Base-by-base conservation (phyloP, 2,113 vertebrate genomes). In the Rhodinocichla rosea region DNA sequence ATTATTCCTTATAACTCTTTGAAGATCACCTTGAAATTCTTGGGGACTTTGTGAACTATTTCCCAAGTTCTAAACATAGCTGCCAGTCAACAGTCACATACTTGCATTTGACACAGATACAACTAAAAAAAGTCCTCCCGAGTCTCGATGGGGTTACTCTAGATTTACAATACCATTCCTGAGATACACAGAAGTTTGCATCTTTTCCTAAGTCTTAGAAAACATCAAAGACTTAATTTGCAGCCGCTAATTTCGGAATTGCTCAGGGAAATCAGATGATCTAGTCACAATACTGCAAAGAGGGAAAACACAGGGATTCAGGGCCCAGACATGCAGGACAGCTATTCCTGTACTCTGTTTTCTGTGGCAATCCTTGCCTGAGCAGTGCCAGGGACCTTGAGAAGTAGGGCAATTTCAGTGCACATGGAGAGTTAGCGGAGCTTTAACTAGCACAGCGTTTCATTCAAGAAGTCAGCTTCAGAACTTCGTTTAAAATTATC, bases 401-500 rank as follows among this genome's bases (percentile, higher is more conserved):
- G 95, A 98, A 98, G 96, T 96, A 98, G 98, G 97, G 83, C 96
- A 98, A 42, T 44, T 89, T 95, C 93, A 89, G 93, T 94, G 83
- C 83, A 91, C 65, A 84, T 15, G 1, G 65, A 96, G 81, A 95
- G 87, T 53, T 56, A 97, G 86, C 28, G 44, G 89, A 92, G 93
- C 92, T 96, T 94, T 97, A 95, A 97, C 93, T 95, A 95, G 97
- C 85, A 95, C 87, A 97, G 93, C 91, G 26, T 78, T 98, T 94
- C 96, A 97, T 97, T 97, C 96, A 97, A 96, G 95, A 97, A 95
- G 95, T 73, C 95, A 83, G 79, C 97, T 98, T 97, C 96, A 97
- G 97, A 97, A 98, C 97, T 98, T 96, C 94, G 96, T 98, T 98
- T 98, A 95, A 98, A 98, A 98, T 98, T 98, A 98, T 98, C 98